Percentiles rank a stretch among this genome's conserved stretches.
These are phyloP conservation scores for Diorhabda elongata DNA, from an alignment of 1,140 invertebrate species.

Conservation along the genomic window DNA sequence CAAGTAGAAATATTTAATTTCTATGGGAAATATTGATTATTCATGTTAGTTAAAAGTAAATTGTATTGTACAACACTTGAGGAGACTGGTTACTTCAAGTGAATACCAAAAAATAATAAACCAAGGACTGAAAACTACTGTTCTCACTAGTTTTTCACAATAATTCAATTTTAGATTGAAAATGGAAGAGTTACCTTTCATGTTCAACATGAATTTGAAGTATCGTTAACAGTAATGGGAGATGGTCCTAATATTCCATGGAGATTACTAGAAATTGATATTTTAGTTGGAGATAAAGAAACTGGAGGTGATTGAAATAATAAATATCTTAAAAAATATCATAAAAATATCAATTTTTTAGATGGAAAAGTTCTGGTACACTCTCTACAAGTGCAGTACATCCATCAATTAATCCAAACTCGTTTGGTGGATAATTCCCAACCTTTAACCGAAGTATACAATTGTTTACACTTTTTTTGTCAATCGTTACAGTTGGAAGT, in stretches of 20 bases:
- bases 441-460: conserved; percentile 77
- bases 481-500: conserved; percentile 93
- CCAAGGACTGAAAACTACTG: too few relatives aligned
- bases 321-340: conserved; percentile 5
- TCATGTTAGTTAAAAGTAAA: too few relatives aligned
- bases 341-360: conserved; percentile 47
- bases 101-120: too few relatives aligned
- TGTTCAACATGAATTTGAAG: conserved; percentile 95
- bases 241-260: conserved; percentile 89
- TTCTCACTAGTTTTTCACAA: too few relatives aligned
- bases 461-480: conserved; percentile 89
- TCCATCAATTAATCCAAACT: conserved; percentile 87
- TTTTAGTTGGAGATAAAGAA: conserved; percentile 94
- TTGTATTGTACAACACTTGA: too few relatives aligned
- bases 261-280: conserved; percentile 90
- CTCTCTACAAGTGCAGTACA: conserved; percentile 84
- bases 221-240: conserved; percentile 94
- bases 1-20: too few relatives aligned
- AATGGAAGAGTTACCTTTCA: conserved; percentile 91
- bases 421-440: conserved; percentile 82
- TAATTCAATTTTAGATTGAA: conserved; percentile 61
- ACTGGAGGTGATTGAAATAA: conserved; percentile 67
- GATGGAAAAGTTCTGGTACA: conserved; percentile 94
- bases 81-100: too few relatives aligned
- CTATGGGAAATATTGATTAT: too few relatives aligned